Evolutionary conservation across 2,113 vertebrate genomes (phyloP), one percentile per base, ranked within the genome.

Genomic region (Albula glossodonta): DNA sequence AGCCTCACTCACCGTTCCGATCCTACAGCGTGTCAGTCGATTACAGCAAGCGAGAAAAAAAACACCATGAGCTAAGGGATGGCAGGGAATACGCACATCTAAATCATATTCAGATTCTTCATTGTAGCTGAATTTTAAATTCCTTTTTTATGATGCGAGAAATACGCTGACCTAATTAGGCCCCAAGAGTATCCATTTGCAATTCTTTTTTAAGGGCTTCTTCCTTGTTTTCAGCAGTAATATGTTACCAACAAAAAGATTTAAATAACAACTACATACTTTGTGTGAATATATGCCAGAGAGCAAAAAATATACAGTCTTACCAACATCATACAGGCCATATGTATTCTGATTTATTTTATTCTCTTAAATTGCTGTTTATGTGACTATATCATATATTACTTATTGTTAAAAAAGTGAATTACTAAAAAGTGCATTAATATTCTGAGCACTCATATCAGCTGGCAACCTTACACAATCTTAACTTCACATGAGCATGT

Each of bases 161-260:
- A 89, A 83, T 83, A 84, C 5, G 70, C 86, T 87, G 90, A 89
- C 86, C 86, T 91, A 91, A 91, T 89, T 89, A 91, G 85, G 83
- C 83, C 90, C 87, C 85, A 49, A 84, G 87, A 89, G 90, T 82
- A 88, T 52, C 51, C 83, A 79, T 84, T 83, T 82, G 82, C 57
- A 48, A 86, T 22, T 84, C n/a, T 78, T 78, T 74, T 79, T 88
- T 51, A 51, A n/a, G 80, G 84, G 85, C 78, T 63, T 83, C 81
- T 80, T 86, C 49, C 25, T 86, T 84, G 78, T 86, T 57, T 79
- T 80, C 57, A 82, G 82, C 50, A 56, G 82, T 15, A 66, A 78
- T 51, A 79, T 60, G 19, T 22, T 57, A 41, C 7, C 77, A 60
- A 81, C 52, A 80, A 80, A 80, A 50, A 11, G 78, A 85, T 57